phyloP scores from a whole-genome alignment of 1,140 invertebrate species.

The Plectrocnemia conspersa region DNA sequence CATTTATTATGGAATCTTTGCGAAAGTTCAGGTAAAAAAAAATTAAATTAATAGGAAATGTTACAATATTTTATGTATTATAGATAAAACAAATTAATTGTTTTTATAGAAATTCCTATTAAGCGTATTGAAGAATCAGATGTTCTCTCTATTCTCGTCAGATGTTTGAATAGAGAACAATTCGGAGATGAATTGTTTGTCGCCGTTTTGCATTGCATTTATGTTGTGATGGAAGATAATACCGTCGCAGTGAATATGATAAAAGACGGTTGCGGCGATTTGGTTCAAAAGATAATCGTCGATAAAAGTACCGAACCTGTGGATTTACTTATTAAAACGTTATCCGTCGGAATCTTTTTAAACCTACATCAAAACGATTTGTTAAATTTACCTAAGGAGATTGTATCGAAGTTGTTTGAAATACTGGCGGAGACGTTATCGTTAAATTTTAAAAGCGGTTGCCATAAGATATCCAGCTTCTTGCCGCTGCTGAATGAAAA shows the following conservation, averaged over 20 bases:
- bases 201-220: conserved; percentile 59
- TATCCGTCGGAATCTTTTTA: conserved; percentile 53
- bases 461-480: conserved; percentile 49
- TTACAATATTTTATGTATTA: not conserved
- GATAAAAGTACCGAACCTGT: conserved; percentile 44
- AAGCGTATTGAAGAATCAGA: conserved; percentile 62
- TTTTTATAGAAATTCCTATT: conserved; percentile 56
- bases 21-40: conserved; percentile 50
- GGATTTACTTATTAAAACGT: conserved; percentile 51
- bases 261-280: conserved; percentile 43
- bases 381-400: conserved; percentile 39
- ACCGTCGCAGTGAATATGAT: conserved; percentile 49
- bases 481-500: conserved; percentile 42
- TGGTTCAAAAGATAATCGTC: conserved; percentile 48
- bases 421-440: conserved; percentile 48
- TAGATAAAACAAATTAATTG: conserved; percentile 20
- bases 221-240: conserved; percentile 67
- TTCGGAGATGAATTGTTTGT: conserved; percentile 60
- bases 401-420: conserved; percentile 44
- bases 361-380: conserved; percentile 48
- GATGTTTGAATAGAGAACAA: conserved; percentile 55
- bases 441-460: conserved; percentile 43
- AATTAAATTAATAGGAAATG: too few relatives aligned
- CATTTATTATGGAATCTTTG: conserved; percentile 67
- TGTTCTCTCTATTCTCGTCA: conserved; percentile 58